Evolutionary conservation across 2,888 invertebrate genomes (phyloP), one percentile per base, ranked within the genome.

Genomic region (Platerodrilus igneus): DNA sequence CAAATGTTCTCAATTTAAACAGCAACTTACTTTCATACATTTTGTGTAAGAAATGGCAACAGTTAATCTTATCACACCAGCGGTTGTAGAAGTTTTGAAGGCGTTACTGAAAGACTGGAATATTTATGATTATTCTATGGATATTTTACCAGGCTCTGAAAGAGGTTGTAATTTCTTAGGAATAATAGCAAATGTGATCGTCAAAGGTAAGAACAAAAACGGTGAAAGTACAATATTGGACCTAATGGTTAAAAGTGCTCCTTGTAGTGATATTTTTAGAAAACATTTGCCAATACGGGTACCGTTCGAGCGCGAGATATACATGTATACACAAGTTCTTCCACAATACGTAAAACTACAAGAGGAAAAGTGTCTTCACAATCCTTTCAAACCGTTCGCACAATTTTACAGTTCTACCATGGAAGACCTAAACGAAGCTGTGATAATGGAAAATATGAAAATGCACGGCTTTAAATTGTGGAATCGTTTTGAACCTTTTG

Each of bases 161-260:
- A 5, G 10, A 9, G 58, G 57, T 2, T 57, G 58, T 30, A 60
- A 60, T 33, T 57, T 54, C 37, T 31, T 58, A 18, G 57, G 58
- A 6, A 41, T 52, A 5, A 50, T 55, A 19, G 49, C 48, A 8
- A 52, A 52, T 40, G 36, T 38, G 3, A 20, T 8, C 2, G 33
- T 45, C 2, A 44, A 37, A 15, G 45, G 41, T 2, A 37, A 15
- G 17, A 30, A 44, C 16, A 20, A 30, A 11, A 22, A 31, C 26
- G 37, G 41, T 41, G 6, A 47, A 19, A 9, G 32, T 7, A 9
- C 9, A 9, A 37, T 35, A 23, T 10, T 56, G 5, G 37, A 55
- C 10, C 41, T 55, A 35, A 56, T 62, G 2, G 41, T 58, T 13
- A 62, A 62, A 48, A 47, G 50, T 4, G 53, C 59, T 1, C 49